Percentiles rank a stretch among this genome's conserved stretches.
Conservation (phyloP, 2,797 vertebrate species). For the Dromococcyx pavoninus region DNA sequence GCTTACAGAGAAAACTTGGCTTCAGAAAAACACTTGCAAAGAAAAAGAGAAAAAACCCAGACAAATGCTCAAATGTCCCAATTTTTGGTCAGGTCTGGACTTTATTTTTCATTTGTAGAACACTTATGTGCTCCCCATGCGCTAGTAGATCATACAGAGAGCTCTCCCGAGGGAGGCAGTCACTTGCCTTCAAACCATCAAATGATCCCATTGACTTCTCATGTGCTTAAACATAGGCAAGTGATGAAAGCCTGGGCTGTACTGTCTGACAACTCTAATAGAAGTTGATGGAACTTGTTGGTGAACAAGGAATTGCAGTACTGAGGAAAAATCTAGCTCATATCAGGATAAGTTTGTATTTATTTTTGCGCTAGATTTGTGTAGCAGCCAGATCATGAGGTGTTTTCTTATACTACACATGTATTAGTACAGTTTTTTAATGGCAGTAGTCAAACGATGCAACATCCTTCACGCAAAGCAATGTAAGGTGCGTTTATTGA, state of each 20-base stretch:
- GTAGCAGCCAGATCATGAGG: not conserved
- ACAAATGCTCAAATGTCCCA: not conserved
- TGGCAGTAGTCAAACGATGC: not conserved
- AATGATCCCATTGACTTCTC: not conserved
- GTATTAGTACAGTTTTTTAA: not conserved
- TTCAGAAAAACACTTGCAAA: not conserved
- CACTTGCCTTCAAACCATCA: not conserved
- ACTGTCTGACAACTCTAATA: not conserved
- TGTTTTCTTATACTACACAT: not conserved
- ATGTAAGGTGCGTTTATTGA: not conserved
- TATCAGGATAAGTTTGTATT: not conserved
- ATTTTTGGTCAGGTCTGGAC: not conserved
- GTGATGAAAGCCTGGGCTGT: slow-evolving; percentile 19
- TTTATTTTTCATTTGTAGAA: not conserved
- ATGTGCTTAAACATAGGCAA: slow-evolving; percentile 58
- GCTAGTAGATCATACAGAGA: not conserved
- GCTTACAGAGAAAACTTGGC: not conserved
- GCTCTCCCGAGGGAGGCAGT: not conserved
- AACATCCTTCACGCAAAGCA: not conserved
- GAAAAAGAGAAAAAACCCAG: not conserved
- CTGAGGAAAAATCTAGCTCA: not conserved
- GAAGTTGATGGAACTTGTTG: slow-evolving; percentile 6
- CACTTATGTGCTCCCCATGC: not conserved
- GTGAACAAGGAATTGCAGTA: not conserved
- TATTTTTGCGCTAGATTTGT: not conserved